Base-by-base conservation (phyloP, 2,797 vertebrate species). In the Nasua narica region DNA sequence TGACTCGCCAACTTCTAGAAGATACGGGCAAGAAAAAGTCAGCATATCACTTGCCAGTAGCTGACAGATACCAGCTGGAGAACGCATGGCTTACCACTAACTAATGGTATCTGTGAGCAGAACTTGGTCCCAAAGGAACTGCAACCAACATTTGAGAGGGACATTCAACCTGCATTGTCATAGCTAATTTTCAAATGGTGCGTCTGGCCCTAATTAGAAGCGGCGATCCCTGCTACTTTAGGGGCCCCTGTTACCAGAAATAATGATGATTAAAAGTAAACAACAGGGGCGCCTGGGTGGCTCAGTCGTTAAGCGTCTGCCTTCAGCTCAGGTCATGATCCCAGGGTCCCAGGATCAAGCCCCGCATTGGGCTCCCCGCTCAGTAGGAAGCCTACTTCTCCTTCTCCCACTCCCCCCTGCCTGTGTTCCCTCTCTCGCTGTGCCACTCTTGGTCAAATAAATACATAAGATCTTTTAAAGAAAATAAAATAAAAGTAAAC, bases 101-200 rank as follows among this genome's bases (percentile, higher is more conserved):
- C 35, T 89, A 91, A 76, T 35, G 35, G 11, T 46, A 91, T 81
- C 76, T 93, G 70, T 60, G 25, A 94, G 27, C 46, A 95, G 52
- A 94, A 85, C 48, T 85, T 91, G 40, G 46, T 95, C 60, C 46
- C 60, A 84, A 92, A 60, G n/a, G 48, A 93, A 95, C 76, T 87
- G 50, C 81, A 92, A 74, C 4, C 79, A 95, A 58, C 40, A 69
- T 78, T 60, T 94, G 77, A 92, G 25, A 90, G 77, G 65, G 76
- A 92, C 25, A 12, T 92, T 94, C 81, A 85, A 86, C 27, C 62
- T 92, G 46, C 48, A 94, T 43, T 76, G 95, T 94, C 29, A n/a
- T 43, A 78, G 46, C 32, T 90, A 79, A 83, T 96, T 96, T 90
- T 87, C 84, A 91, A 91, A 81, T 78, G 88, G 40, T 91, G 94